A percentile compares a stretch with the other conserved stretches of the same genome.
These are phyloP conservation scores for Liasis olivaceus DNA, from an alignment of 2,797 vertebrate genomes.

Conservation along the genomic window DNA sequence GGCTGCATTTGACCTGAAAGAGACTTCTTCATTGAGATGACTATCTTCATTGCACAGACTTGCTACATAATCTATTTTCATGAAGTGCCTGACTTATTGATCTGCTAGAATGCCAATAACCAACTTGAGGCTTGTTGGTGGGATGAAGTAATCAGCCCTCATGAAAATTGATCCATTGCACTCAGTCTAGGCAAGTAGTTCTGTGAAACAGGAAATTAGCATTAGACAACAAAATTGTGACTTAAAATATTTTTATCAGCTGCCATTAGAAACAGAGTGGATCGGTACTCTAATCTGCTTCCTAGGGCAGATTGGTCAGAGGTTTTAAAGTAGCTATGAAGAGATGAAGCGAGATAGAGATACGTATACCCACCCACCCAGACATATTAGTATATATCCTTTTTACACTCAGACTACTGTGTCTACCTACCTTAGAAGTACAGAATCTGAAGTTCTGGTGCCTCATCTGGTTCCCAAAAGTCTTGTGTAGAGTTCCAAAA, in stretches of 20 bases:
- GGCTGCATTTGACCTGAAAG: slow-evolving; percentile 35
- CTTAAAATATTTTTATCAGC: slow-evolving; percentile 2
- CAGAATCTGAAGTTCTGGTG: not conserved
- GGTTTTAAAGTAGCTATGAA: not conserved
- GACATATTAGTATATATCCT: not conserved
- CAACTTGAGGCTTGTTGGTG: slow-evolving; percentile 17
- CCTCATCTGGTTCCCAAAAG: not conserved
- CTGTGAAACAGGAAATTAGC: slow-evolving; percentile 49
- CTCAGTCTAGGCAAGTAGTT: slow-evolving; percentile 31
- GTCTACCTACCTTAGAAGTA: not conserved
- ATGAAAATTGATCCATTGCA: slow-evolving; percentile 46
- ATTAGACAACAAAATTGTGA: slow-evolving; percentile 16
- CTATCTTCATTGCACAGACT: slow-evolving; percentile 14
- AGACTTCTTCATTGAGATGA: slow-evolving; percentile 34
- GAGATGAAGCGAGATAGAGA: not conserved
- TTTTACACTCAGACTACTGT: not conserved
- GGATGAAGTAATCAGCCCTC: slow-evolving; percentile 49
- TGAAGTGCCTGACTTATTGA: slow-evolving; percentile 54
- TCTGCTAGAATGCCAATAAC: slow-evolving; percentile 27
- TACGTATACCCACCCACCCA: not conserved
- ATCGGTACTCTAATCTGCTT: not conserved
- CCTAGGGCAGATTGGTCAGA: not conserved
- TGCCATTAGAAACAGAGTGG: not conserved
- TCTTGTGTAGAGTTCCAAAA: not conserved
- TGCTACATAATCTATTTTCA: slow-evolving; percentile 54